Percentiles rank a stretch among this genome's conserved stretches.
Conservation (phyloP, 2,888 invertebrate species). For the Lasioglossum morio region DNA sequence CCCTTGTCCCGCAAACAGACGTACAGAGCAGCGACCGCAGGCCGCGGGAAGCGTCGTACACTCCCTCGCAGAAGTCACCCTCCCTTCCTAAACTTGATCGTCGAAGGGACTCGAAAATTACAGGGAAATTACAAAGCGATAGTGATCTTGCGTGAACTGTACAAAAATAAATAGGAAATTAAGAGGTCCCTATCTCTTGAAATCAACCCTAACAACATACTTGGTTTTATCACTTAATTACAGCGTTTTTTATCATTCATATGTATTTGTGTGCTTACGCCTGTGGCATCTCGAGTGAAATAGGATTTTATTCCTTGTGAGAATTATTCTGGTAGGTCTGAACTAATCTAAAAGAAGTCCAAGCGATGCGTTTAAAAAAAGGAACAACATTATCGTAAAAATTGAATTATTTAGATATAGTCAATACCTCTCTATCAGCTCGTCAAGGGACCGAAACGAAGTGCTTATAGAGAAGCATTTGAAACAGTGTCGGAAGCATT, state of each 20-base stretch:
- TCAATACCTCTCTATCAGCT: not conserved
- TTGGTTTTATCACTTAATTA: not conserved
- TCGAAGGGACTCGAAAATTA: not conserved
- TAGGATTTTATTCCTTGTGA: not conserved
- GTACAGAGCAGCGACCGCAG: constrained; percentile 27
- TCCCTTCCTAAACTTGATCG: not conserved
- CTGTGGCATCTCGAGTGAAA: not conserved
- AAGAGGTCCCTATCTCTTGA: not conserved
- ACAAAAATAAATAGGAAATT: not conserved
- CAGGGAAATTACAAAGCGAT: not conserved
- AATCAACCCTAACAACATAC: not conserved
- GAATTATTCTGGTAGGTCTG: not conserved
- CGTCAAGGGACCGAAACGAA: not conserved
- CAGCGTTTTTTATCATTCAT: not conserved
- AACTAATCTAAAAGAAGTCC: no score
- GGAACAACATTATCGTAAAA: no score
- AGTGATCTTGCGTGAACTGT: not conserved
- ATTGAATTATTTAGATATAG: not conserved
- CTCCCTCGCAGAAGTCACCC: not conserved
- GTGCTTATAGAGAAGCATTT: not conserved
- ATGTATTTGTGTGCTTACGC: not conserved
- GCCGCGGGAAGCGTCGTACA: constrained; percentile 31
- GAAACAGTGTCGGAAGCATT: not conserved
- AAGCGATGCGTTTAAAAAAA: no score
- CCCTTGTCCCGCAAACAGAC: constrained; percentile 38